Percentiles rank a stretch among this genome's conserved stretches.
Conservation (phyloP, 2,113 vertebrate genomes). For the Turnix velox region DNA sequence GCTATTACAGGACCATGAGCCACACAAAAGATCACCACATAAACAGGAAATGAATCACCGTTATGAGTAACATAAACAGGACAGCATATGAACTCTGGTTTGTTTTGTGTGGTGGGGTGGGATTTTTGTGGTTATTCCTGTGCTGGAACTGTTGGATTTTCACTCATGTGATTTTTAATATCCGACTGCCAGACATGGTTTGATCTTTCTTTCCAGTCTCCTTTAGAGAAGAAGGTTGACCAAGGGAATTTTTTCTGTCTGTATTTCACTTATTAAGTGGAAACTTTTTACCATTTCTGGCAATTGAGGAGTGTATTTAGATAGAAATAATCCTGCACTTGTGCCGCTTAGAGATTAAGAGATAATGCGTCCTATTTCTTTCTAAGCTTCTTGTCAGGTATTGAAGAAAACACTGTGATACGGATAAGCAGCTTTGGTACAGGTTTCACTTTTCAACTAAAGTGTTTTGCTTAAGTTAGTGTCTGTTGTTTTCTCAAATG, state of each 20-base stretch:
- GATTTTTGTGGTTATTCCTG: neutral
- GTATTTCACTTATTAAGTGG: neutral
- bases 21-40: neutral
- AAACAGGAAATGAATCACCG: conserved; percentile 32
- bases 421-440: neutral
- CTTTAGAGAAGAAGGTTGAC: neutral
- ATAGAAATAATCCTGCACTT: conserved; percentile 17
- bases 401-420: conserved; percentile 13
- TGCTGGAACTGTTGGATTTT: neutral
- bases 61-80: neutral
- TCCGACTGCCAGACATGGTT: neutral
- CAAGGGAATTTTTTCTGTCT: neutral
- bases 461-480: neutral
- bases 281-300: neutral
- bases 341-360: conserved; percentile 1
- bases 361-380: conserved; percentile 8
- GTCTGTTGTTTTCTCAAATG: neutral
- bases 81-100: neutral
- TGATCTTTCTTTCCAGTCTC: neutral
- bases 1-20: neutral
- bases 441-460: conserved; percentile 9
- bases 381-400: conserved; percentile 18
- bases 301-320: conserved; percentile 1
- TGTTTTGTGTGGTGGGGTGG: neutral
- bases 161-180: neutral